A percentile compares a stretch with the other conserved stretches of the same genome.
phyloP scores from a whole-genome alignment of 2,888 invertebrate genomes.

The Conomelus anceps region DNA sequence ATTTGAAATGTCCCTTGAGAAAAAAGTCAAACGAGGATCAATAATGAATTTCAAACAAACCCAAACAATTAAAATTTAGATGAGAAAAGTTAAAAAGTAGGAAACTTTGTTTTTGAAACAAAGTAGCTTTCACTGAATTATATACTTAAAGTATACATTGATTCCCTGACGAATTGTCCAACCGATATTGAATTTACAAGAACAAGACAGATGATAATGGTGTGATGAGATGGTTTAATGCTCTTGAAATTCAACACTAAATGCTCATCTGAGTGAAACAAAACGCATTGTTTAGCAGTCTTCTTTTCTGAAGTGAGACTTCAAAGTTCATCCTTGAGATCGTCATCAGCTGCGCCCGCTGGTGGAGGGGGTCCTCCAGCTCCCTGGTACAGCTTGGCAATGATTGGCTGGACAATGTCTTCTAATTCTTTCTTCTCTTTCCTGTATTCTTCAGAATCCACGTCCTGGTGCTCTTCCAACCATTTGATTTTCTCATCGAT shows the following conservation, averaged over 20 bases:
- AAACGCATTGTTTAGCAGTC: not conserved
- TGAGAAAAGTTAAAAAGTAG: not conserved
- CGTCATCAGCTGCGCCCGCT: slow-evolving; percentile 60
- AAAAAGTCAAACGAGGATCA: not conserved
- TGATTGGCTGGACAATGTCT: slow-evolving; percentile 93
- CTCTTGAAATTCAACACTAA: not conserved
- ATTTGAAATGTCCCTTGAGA: not conserved
- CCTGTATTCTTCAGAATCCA: slow-evolving; percentile 86
- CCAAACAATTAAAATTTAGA: not conserved
- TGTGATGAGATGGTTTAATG: not conserved
- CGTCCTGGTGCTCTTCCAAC: slow-evolving; percentile 92
- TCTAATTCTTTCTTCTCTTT: slow-evolving; percentile 93
- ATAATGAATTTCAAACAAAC: not conserved
- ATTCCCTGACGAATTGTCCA: too few relatives aligned
- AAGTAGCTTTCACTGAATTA: not conserved
- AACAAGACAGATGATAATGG: too few relatives aligned
- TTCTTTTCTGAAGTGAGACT: not conserved
- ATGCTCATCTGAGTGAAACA: not conserved
- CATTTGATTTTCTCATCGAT: slow-evolving; percentile 96
- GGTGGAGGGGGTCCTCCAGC: slow-evolving; percentile 65
- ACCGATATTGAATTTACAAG: too few relatives aligned
- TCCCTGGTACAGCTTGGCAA: slow-evolving; percentile 90
- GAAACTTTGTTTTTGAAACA: not conserved
- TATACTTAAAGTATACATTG: too few relatives aligned
- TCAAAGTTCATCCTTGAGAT: slow-evolving; percentile 81